Percentiles rank a stretch among this genome's conserved stretches.
phyloP scores from a whole-genome alignment of 92 coral and sea anemone genomes.

The Actinernus sp. region DNA sequence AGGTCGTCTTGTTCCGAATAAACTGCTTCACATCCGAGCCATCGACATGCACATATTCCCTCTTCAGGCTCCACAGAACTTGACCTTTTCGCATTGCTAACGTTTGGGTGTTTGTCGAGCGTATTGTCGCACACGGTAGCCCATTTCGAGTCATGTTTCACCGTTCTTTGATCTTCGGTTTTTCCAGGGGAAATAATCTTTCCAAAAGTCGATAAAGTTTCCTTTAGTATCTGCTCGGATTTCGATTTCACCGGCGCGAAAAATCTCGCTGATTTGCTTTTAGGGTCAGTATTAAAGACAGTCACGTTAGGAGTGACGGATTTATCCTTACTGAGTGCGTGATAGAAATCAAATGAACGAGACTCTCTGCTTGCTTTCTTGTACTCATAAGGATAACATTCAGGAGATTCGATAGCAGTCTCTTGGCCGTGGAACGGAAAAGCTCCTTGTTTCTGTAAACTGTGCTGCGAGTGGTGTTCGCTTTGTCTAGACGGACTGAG shows the following conservation, averaged over 20 bases:
- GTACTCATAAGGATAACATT: conserved; percentile 15
- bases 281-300: conserved; percentile 78
- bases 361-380: conserved; percentile 19
- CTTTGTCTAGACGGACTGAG: conserved; percentile 38
- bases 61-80: conserved; percentile 49
- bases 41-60: conserved; percentile 73
- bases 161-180: conserved; percentile 49
- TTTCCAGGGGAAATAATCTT: conserved; percentile 67
- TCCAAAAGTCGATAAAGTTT: conserved; percentile 78
- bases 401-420: background rate
- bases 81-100: conserved; percentile 36
- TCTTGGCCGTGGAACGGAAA: conserved; percentile 2
- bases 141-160: conserved; percentile 53
- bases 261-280: conserved; percentile 72
- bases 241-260: conserved; percentile 73
- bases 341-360: conserved; percentile 66
- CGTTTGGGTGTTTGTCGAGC: conserved; percentile 58
- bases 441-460: conserved; percentile 4
- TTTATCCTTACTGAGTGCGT: conserved; percentile 62
- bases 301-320: conserved; percentile 87
- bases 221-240: conserved; percentile 89
- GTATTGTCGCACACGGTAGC: conserved; percentile 40
- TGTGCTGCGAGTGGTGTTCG: conserved; percentile 22
- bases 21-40: conserved; percentile 87
- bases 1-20: conserved; percentile 95